Conservation (phyloP, 2,113 vertebrate species). For the Nesogale talazaci region DNA sequence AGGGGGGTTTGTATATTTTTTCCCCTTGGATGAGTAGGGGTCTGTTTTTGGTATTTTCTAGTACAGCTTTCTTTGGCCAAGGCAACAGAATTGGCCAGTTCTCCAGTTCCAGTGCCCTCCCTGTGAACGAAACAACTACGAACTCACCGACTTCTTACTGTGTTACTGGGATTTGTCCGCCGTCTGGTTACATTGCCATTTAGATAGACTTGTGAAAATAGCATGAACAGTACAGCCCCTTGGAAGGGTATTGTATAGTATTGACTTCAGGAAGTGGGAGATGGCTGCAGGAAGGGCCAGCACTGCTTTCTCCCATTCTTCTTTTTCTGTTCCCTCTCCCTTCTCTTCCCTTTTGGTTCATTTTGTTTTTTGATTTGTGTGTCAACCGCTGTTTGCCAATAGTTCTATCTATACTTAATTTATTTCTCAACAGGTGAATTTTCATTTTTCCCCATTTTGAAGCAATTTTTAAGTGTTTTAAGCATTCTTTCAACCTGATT, state of each 20-base stretch:
- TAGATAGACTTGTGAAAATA: conserved; percentile 72
- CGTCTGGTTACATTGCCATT: background rate
- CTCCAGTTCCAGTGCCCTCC: conserved; percentile 7
- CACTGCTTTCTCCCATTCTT: background rate
- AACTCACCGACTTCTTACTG: conserved; percentile 29
- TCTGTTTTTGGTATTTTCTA: conserved; percentile 71
- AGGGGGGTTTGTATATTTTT: conserved; percentile 59
- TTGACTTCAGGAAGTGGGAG: conserved; percentile 51
- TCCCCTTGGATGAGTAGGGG: conserved; percentile 50
- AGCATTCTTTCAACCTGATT: conserved; percentile 79
- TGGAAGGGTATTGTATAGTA: background rate
- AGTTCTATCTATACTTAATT: conserved; percentile 69
- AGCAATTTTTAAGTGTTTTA: conserved; percentile 70
- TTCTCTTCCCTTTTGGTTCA: conserved; percentile 14
- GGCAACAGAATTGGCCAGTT: conserved; percentile 49
- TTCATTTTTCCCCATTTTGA: conserved; percentile 63
- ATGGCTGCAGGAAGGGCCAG: conserved; percentile 47
- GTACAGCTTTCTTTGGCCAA: conserved; percentile 41
- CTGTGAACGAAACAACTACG: background rate
- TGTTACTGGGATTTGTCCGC: conserved; percentile 2
- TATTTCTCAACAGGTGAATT: conserved; percentile 67
- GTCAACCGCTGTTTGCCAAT: conserved; percentile 68
- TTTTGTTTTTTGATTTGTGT: conserved; percentile 57
- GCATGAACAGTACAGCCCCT: conserved; percentile 57
- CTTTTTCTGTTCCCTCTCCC: background rate